A percentile compares a stretch with the other conserved stretches of the same genome.
Evolutionary conservation across 2,888 invertebrate genomes (phyloP).

Genomic region (Cordilura impudica): DNA sequence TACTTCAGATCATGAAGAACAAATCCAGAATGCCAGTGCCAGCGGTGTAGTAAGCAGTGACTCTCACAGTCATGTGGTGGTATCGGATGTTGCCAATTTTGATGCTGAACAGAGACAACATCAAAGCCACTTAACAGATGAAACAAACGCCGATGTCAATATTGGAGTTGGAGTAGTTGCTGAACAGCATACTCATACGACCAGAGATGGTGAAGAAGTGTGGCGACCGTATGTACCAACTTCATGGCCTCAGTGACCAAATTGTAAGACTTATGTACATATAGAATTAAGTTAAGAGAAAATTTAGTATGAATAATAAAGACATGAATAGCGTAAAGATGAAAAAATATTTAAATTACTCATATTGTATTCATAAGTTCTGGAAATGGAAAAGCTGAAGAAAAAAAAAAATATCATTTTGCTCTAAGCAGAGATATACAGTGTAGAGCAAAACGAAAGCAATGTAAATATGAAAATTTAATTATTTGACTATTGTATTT

Average conservation of each 20-base stretch:
- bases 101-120: slow-evolving; percentile 57
- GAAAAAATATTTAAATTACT: too few relatives aligned
- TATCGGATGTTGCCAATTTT: slow-evolving; percentile 27
- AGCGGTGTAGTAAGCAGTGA: slow-evolving; percentile 45
- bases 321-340: slow-evolving; percentile 1
- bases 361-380: too few relatives aligned
- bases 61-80: slow-evolving; percentile 47
- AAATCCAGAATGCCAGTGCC: slow-evolving; percentile 50
- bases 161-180: slow-evolving; percentile 44
- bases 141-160: slow-evolving; percentile 64
- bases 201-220: slow-evolving; percentile 77
- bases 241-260: slow-evolving; percentile 61
- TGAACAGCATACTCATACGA: slow-evolving; percentile 74
- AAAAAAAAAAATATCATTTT: too few relatives aligned
- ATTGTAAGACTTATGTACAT: slow-evolving; percentile 62
- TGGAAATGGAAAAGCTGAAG: too few relatives aligned
- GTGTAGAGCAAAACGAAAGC: not conserved
- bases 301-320: slow-evolving; percentile 15
- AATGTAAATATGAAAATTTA: too few relatives aligned
- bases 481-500: too few relatives aligned
- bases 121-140: slow-evolving; percentile 61
- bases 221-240: slow-evolving; percentile 83
- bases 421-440: too few relatives aligned
- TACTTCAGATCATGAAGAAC: slow-evolving; percentile 73
- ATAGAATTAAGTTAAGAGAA: slow-evolving; percentile 56